These are phyloP conservation scores for Sciurus carolinensis DNA, from an alignment of 2,797 vertebrate genomes.

Conservation along the genomic window DNA sequence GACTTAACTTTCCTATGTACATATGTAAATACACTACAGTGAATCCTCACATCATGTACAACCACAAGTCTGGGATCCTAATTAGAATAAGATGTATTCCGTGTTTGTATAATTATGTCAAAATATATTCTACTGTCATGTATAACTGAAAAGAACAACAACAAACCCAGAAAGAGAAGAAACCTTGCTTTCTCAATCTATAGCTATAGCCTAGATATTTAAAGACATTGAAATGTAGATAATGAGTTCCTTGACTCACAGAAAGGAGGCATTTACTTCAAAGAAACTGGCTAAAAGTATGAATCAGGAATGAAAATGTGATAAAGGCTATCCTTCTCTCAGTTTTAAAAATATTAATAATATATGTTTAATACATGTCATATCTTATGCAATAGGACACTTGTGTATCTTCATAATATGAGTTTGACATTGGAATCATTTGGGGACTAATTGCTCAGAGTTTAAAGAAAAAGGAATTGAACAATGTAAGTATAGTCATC, in stretches of 20 bases:
- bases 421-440: neutral
- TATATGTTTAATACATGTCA: neutral
- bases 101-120: no score
- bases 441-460: neutral
- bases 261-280: neutral
- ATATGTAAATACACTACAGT: no score
- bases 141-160: no score
- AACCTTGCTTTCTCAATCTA: neutral
- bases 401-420: neutral
- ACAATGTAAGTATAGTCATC: neutral
- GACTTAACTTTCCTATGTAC: no score
- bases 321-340: neutral
- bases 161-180: no score
- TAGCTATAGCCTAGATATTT: neutral
- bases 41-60: no score
- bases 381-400: neutral
- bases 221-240: no score
- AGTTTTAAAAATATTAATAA: neutral
- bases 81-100: no score
- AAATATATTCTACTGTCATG: no score
- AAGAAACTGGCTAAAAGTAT: neutral
- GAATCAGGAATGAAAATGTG: neutral
- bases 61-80: no score
- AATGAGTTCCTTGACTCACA: neutral
- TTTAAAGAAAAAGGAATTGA: neutral